Base-by-base conservation (phyloP, 53 echinoderm and acorn worm genomes). In the Henricia sp. region DNA sequence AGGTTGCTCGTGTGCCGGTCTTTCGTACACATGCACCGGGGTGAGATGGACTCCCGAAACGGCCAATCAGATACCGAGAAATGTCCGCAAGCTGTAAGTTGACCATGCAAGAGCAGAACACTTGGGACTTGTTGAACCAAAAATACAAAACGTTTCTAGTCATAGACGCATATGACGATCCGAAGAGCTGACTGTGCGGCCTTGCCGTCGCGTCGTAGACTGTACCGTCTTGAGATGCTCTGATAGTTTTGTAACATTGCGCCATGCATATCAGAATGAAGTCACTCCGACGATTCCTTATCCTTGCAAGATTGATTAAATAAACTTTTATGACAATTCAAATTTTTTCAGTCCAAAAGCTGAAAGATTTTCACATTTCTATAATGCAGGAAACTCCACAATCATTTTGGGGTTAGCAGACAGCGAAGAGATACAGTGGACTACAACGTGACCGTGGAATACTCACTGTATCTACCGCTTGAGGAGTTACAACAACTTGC, bases 1-100 rank as follows among this genome's bases (percentile, higher is more conserved):
- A 6, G 95, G 89, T 1, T 95, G 95, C 52, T 60, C 55, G 8
- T 95, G 95, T 28, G 70, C 89, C 29, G 95, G 95, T 38, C 84
- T 95, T 2, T 84, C 92, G 11, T 92, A 84, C 37, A 30, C 87
- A 12, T 95, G 95, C 50, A 65, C 71, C 33, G 87, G 84, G 58
- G 67, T 77, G 0, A 52, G 19, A 48, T 91, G 91, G 91, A 88
- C 39, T 16, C 4, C 36, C 2, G 71, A 33, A 1, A 39, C 88
- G 10, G 85, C 88, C 5, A 75, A 63, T 30, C 34, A 52, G 33
- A 75, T 91, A 38, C 88, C 88, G 17, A 32, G 40, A 20, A 52
- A 80, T 57, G 72, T 88, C 21, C 50, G 91, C 23, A 91, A 68
- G 21, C 77, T 91, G 91, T 91, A 57, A 91, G 91, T 88, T 6